A percentile compares a stretch with the other conserved stretches of the same genome.
Conservation (phyloP, 1,140 invertebrate species). For the Drosophila murphyi region DNA sequence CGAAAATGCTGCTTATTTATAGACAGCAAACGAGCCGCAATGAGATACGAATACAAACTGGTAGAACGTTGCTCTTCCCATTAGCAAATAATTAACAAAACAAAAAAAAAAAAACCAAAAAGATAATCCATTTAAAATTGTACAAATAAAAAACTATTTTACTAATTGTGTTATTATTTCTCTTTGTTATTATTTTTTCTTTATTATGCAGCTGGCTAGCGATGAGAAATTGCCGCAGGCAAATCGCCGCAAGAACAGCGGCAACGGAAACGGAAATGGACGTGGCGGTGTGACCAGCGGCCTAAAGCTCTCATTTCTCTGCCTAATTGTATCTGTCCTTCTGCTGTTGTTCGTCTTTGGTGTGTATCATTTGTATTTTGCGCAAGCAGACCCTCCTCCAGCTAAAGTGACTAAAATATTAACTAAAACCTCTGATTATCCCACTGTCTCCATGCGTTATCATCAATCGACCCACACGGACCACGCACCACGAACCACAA, state of each 20-base stretch:
- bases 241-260: constrained; percentile 57
- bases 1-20: constrained; percentile 49
- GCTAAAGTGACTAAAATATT: constrained; percentile 32
- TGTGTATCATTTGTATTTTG: constrained; percentile 70
- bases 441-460: constrained; percentile 54
- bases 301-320: constrained; percentile 79
- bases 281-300: constrained; percentile 61
- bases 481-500: constrained; percentile 14
- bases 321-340: constrained; percentile 74
- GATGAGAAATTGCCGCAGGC: constrained; percentile 54
- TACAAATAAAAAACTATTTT: neutral
- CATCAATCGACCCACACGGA: constrained; percentile 47
- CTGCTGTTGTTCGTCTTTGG: constrained; percentile 78
- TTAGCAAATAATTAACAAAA: neutral
- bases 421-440: constrained; percentile 61
- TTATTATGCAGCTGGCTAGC: constrained; percentile 57
- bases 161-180: neutral
- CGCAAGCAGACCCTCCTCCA: neutral
- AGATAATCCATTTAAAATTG: neutral
- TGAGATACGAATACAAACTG: constrained; percentile 76
- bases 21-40: constrained; percentile 43
- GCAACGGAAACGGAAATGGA: constrained; percentile 34
- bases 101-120: too few species aligned
- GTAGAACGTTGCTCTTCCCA: constrained; percentile 21
- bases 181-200: neutral